These are phyloP conservation scores for Suricata suricatta DNA, from an alignment of 2,113 vertebrate genomes.

Conservation along the genomic window DNA sequence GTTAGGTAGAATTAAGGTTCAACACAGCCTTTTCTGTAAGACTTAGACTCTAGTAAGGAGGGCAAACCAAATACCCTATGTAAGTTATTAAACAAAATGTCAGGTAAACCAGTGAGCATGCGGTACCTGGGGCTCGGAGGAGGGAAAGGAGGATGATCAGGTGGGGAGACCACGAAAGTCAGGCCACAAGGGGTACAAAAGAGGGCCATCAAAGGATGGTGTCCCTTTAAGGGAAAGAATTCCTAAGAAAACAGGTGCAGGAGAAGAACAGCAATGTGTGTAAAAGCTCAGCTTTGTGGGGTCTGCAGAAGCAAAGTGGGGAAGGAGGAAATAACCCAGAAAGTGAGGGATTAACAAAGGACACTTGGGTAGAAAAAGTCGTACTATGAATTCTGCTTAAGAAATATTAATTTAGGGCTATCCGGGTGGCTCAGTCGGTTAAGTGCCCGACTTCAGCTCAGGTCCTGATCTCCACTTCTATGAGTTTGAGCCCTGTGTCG, in stretches of 20 bases:
- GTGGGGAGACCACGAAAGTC: neutral
- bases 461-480: too few species aligned
- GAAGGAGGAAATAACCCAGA: neutral
- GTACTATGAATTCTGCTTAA: neutral
- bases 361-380: neutral
- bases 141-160: neutral
- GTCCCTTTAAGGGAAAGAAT: neutral
- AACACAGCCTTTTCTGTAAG: neutral
- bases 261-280: neutral
- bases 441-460: too few species aligned
- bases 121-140: neutral
- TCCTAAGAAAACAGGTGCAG: neutral
- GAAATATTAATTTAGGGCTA: neutral
- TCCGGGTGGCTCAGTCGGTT: too few species aligned
- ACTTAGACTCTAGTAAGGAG: neutral
- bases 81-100: neutral
- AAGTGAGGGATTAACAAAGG: rapidly evolving
- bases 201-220: neutral
- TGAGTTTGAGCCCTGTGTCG: too few species aligned
- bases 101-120: neutral
- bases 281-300: neutral
- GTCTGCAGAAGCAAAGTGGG: neutral
- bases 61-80: neutral
- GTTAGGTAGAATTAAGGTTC: neutral
- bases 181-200: neutral